Base-by-base conservation (phyloP, 2,797 vertebrate genomes). In the Peromyscus melanophrys region DNA sequence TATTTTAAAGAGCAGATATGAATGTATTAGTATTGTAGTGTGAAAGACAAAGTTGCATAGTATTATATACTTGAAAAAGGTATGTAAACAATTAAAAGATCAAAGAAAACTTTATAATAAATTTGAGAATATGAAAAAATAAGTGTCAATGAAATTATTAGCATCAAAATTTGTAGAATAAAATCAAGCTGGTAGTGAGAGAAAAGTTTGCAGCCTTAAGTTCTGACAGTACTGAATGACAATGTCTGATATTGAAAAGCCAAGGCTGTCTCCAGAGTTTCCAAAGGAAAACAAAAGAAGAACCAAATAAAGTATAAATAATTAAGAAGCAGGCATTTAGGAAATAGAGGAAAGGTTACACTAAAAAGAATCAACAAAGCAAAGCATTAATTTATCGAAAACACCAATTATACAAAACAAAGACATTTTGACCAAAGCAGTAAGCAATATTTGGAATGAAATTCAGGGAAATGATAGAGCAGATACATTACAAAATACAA, bases 251-350 rank as follows among this genome's bases (percentile, higher is more conserved):
- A 46, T 55, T 90, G 52, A 57, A 88, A 95, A 57, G 2, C 13
- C 76, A 46, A 91, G 14, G 25, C 8, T 87, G 25, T 85, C 23
- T 71, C 10, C 49, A 76, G 23, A 87, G 67, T 82, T 82, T 46
- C 52, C 52, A 61, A 78, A 94, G 75, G 65, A 59, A 92, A 90
- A 67, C 94, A 27, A n/a, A 83, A 92, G 77, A 59, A 81, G 90
- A 31, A 1, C 6, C 27, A 65, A 71, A 29, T 59, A 37, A 78
- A 95, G 13, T 77, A 55, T 52, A 94, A 96, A 63, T 21, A 86
- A 92, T 31, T 1, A 90, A 63, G 77, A 88, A 85, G 29, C 43
- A 76, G 27, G 1, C 16, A 59, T 86, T 95, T 52, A 73, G 93
- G 34, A 94, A 83, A 12, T 29, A 80, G 8, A 83, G 59, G 23